phyloP scores from a whole-genome alignment of 2,888 invertebrate genomes.

The Diaperis boleti region DNA sequence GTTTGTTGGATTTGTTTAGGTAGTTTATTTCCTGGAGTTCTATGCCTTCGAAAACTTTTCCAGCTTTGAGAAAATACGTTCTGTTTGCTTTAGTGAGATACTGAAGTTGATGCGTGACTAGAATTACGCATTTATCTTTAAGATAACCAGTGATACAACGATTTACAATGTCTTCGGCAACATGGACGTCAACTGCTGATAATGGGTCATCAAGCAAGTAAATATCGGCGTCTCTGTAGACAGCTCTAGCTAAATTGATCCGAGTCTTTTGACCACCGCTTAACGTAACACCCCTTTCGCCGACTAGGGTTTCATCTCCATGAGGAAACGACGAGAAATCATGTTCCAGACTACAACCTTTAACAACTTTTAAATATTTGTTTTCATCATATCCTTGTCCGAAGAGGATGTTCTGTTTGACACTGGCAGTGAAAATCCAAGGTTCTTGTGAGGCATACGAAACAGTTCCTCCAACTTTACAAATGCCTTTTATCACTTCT shows the following conservation, averaged over 20 bases:
- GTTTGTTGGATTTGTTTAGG: no score
- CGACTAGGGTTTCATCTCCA: constrained; percentile 81
- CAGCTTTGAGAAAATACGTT: no score
- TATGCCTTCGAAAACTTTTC: no score
- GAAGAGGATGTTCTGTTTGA: not conserved
- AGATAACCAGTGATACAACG: constrained; percentile 74
- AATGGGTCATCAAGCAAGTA: constrained; percentile 85
- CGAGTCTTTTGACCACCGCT: constrained; percentile 87
- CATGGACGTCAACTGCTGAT: constrained; percentile 83
- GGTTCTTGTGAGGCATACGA: not conserved
- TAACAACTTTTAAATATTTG: not conserved
- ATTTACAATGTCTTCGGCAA: constrained; percentile 80
- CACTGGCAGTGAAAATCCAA: not conserved
- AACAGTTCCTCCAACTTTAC: not conserved
- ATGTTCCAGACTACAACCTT: constrained; percentile 71
- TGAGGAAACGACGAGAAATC: no score
- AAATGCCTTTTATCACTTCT: not conserved
- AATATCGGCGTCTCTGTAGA: constrained; percentile 82
- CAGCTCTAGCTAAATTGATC: constrained; percentile 80
- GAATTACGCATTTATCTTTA: constrained; percentile 76
- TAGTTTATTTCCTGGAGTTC: no score
- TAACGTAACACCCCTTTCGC: constrained; percentile 81
- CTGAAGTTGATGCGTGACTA: constrained; percentile 87
- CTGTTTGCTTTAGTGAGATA: no score
- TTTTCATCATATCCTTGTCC: not conserved